Conservation (phyloP, 2,113 vertebrate species). For the Noturus placidus region DNA sequence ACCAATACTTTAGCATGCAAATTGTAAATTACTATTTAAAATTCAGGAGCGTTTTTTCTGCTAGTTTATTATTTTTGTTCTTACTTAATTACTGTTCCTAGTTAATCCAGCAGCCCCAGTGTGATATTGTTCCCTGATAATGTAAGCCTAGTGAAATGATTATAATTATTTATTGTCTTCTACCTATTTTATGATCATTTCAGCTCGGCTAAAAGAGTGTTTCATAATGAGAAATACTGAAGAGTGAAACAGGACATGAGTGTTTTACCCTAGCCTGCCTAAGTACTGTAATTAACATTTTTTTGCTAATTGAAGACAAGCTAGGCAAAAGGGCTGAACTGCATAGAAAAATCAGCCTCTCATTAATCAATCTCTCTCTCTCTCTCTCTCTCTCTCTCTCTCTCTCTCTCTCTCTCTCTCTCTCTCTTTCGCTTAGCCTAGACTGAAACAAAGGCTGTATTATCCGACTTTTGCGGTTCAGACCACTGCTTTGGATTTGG, state of each 20-base stretch:
- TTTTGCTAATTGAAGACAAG: conserved; percentile 54
- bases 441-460: conserved; percentile 61
- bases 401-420: conserved; percentile 15
- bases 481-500: conserved; percentile 42
- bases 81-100: conserved; percentile 17
- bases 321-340: conserved; percentile 43
- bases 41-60: neutral
- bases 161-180: conserved; percentile 59
- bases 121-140: conserved; percentile 42
- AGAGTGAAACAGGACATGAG: conserved; percentile 40
- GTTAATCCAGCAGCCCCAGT: conserved; percentile 22
- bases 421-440: neutral
- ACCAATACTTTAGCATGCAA: neutral
- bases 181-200: conserved; percentile 58
- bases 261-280: conserved; percentile 45
- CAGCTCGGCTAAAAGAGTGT: conserved; percentile 59
- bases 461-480: conserved; percentile 35
- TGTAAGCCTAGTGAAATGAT: conserved; percentile 27
- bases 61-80: neutral
- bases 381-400: conserved; percentile 23
- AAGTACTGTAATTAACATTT: conserved; percentile 61
- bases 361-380: conserved; percentile 42
- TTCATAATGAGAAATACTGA: conserved; percentile 58
- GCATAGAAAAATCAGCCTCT: conserved; percentile 36
- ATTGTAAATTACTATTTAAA: conserved; percentile 12